Percentiles rank a stretch among this genome's conserved stretches.
These are phyloP conservation scores for Metopia argyrocephala DNA, from an alignment of 2,888 invertebrate genomes.

Conservation along the genomic window DNA sequence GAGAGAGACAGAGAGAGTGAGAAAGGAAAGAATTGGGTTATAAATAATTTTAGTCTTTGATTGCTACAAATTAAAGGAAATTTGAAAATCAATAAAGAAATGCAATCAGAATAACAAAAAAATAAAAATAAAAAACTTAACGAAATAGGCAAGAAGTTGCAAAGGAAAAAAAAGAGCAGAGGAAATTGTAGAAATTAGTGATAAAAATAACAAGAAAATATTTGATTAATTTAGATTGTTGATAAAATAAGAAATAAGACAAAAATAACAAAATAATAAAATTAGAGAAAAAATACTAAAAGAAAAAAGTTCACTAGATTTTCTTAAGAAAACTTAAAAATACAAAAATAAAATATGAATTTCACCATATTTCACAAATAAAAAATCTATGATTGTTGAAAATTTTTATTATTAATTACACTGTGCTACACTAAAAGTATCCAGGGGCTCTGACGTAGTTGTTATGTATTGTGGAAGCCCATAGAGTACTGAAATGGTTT, in stretches of 20 bases:
- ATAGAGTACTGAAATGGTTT: too few relatives aligned
- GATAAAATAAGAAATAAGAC: background rate
- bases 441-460: too few relatives aligned
- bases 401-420: too few relatives aligned
- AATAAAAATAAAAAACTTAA: constrained; percentile 35
- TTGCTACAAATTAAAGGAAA: constrained; percentile 65
- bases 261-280: background rate
- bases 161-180: constrained; percentile 15
- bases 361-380: too few relatives aligned
- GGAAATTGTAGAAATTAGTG: constrained; percentile 61
- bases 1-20: background rate
- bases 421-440: too few relatives aligned
- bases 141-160: constrained; percentile 36
- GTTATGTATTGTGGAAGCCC: too few relatives aligned
- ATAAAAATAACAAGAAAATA: constrained; percentile 57
- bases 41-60: constrained; percentile 64
- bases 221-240: constrained; percentile 51
- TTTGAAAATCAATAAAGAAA: constrained; percentile 63
- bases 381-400: too few relatives aligned
- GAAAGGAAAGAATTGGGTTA: constrained; percentile 56
- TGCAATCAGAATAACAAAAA: constrained; percentile 5
- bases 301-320: too few relatives aligned
- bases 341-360: too few relatives aligned
- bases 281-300: background rate
- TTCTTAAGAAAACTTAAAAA: too few relatives aligned